Base-by-base conservation (phyloP, 1,140 invertebrate species). In the Drosophila nebulosa region DNA sequence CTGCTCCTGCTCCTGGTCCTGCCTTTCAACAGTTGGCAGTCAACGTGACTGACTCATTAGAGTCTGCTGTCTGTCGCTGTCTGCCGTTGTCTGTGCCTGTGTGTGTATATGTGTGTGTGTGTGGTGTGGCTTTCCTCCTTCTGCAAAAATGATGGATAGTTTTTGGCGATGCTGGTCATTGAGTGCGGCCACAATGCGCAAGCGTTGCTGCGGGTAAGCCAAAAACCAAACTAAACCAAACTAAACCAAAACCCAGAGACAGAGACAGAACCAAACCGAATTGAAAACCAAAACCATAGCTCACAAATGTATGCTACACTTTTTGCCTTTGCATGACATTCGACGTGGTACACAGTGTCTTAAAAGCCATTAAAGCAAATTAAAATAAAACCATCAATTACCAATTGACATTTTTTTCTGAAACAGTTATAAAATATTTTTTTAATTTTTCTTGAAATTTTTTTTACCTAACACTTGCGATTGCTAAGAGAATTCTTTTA, bases 191-290 rank as follows among this genome's bases (percentile, higher is more conserved):
- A 32, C 65, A 61, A 42, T 86, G 83, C 81, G 83, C 81, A 86
- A 75, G 81, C 81, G 81, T 74, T 86, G 64, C 74, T 86, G 64
- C 74, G 78, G 81, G 81, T 86, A 81, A 86, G 81, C 53, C 18
- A 14, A 32, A 42, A 39, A 57, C 5, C 55, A 57, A 30, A 16
- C 27, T 6, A 39, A 69, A 32, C 32, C 39, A 55, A 16, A 32
- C 26, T 39, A 10, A 69, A 65, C n/a, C n/a, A n/a, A n/a, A n/a
- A n/a, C n/a, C n/a, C n/a, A n/a, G n/a, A n/a, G n/a, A n/a, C n/a
- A 24, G 24, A 24, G 24, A 2, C 24, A 3, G 24, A n/a, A n/a
- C 24, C 24, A 24, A 9, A 42, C n/a, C 68, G 53, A 55, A 35
- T 14, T 32, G 14, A 62, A 39, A 70, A 60, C 10, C 14, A 46